Conservation (phyloP, 2,888 invertebrate genomes). For the Halictus ligatus region DNA sequence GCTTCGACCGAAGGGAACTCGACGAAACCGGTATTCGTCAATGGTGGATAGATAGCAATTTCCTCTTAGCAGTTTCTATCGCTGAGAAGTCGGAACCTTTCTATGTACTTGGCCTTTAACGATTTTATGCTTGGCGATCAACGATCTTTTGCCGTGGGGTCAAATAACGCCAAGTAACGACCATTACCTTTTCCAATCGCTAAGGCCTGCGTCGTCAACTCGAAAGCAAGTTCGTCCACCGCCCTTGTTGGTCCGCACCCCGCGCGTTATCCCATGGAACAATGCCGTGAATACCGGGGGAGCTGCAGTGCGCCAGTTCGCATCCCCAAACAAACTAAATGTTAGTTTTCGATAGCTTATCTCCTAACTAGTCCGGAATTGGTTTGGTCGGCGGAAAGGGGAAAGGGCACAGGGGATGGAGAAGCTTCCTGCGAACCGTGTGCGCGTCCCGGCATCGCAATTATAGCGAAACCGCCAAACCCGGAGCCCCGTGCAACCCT, state of each 20-base stretch:
- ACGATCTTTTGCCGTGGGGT: too few species aligned
- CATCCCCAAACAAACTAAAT: neutral
- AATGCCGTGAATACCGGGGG: neutral
- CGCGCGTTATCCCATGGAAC: neutral
- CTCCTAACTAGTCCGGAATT: neutral
- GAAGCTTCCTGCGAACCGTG: neutral
- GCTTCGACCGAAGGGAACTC: too few species aligned
- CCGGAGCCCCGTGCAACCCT: neutral
- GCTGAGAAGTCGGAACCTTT: too few species aligned
- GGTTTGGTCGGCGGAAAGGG: neutral
- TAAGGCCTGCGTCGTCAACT: too few species aligned
- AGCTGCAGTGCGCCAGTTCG: neutral
- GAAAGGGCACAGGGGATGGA: neutral
- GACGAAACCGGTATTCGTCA: too few species aligned
- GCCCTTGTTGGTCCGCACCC: neutral
- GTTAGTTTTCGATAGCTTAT: neutral
- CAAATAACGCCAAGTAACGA: too few species aligned
- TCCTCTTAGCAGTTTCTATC: too few species aligned
- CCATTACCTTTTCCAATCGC: too few species aligned
- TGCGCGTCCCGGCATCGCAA: neutral
- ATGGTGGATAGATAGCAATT: too few species aligned
- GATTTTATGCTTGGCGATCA: too few species aligned
- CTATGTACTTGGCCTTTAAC: too few species aligned
- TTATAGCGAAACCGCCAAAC: conserved; percentile 46
- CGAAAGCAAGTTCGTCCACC: too few species aligned